A percentile compares a stretch with the other conserved stretches of the same genome.
These are phyloP conservation scores for Philypnodon macrostomus DNA, from an alignment of 2,797 vertebrate species.

Conservation along the genomic window DNA sequence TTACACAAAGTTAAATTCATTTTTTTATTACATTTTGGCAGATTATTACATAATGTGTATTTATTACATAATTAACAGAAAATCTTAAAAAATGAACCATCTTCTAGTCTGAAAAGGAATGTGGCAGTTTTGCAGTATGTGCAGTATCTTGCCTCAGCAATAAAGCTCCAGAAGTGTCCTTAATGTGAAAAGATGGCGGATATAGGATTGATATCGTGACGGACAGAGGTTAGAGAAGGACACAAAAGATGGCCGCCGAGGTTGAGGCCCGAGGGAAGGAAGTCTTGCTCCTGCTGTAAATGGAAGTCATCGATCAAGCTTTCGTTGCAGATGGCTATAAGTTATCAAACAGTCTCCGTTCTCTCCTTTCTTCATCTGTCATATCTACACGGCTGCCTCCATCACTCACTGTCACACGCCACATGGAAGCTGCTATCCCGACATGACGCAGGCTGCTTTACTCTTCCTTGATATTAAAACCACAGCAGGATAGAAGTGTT, in stretches of 20 bases:
- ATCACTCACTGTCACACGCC: conserved; percentile 46
- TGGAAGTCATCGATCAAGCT: conserved; percentile 59
- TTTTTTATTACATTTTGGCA: too few species aligned
- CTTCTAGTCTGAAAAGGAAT: background rate
- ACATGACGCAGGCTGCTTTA: conserved; percentile 4
- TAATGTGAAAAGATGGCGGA: background rate
- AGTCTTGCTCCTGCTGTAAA: conserved; percentile 47
- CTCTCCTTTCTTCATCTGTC: conserved; percentile 54
- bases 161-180: conserved; percentile 9
- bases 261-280: conserved; percentile 37
- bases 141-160: background rate
- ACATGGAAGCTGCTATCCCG: conserved; percentile 18
- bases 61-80: too few species aligned
- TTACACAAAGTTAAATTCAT: too few species aligned
- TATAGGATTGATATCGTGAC: conserved; percentile 11
- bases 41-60: too few species aligned
- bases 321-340: conserved; percentile 41
- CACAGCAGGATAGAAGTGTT: background rate
- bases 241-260: conserved; percentile 17
- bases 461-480: conserved; percentile 7
- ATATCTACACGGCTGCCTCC: conserved; percentile 41
- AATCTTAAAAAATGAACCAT: background rate
- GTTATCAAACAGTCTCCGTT: conserved; percentile 51
- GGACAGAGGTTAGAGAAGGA: conserved; percentile 22
- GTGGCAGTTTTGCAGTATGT: conserved; percentile 1